Evolutionary conservation across 2,797 vertebrate species (phyloP).

Genomic region (Protosalanx chinensis): DNA sequence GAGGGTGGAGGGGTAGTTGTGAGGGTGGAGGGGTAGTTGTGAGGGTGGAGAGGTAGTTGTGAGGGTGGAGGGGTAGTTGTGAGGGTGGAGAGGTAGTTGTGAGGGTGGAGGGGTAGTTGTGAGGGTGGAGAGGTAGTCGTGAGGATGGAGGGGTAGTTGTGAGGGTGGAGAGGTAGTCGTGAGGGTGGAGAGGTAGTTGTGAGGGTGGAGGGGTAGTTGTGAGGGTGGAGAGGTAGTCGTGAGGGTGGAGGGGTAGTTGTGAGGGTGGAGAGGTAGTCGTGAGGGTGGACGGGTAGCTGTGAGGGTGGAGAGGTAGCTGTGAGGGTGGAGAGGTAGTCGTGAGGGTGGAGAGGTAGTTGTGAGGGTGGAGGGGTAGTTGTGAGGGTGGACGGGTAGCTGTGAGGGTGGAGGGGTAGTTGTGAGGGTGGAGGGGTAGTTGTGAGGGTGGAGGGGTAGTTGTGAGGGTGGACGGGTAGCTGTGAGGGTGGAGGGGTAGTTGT

Average conservation of each 20-base stretch:
- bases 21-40: neutral
- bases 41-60: too few relatives aligned
- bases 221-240: neutral
- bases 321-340: neutral
- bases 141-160: neutral
- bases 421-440: neutral
- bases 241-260: neutral
- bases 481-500: too few relatives aligned
- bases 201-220: neutral
- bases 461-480: too few relatives aligned
- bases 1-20: neutral
- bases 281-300: slow-evolving; percentile 7
- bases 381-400: neutral
- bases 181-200: slow-evolving; percentile 9
- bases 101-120: too few relatives aligned
- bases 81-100: neutral
- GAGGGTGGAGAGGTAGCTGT: neutral
- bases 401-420: neutral
- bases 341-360: too few relatives aligned
- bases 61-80: slow-evolving; percentile 9
- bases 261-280: too few relatives aligned
- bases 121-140: too few relatives aligned
- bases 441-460: neutral
- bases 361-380: slow-evolving; percentile 9
- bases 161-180: too few relatives aligned